phyloP scores from a whole-genome alignment of 2,797 vertebrate genomes.

The Darevskia nairensis region DNA sequence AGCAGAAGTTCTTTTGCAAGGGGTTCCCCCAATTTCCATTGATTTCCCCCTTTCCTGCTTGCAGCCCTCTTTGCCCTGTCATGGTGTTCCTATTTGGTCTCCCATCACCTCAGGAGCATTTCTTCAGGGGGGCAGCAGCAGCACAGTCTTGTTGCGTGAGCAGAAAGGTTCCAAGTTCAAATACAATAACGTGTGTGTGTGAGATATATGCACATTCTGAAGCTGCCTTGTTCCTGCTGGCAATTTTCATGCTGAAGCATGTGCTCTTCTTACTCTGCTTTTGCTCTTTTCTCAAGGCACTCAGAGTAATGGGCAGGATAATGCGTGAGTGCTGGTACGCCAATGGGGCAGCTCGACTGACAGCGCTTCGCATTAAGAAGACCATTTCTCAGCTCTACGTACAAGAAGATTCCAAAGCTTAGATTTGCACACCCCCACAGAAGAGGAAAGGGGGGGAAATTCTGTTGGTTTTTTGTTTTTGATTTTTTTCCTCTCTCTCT shows the following conservation, averaged over 20 bases:
- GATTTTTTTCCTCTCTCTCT: constrained; percentile 82
- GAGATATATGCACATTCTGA: fast-evolving
- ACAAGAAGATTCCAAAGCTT: constrained; percentile 87
- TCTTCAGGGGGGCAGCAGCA: not conserved
- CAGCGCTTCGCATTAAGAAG: constrained; percentile 96
- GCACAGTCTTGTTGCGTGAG: not conserved
- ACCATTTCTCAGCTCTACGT: constrained; percentile 89
- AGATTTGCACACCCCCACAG: constrained; percentile 27
- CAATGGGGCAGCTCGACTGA: constrained; percentile 91
- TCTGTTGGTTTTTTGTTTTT: constrained; percentile 10
- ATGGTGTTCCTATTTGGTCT: not conserved
- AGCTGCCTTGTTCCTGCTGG: fast-evolving
- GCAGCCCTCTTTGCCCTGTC: not conserved
- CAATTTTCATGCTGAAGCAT: fast-evolving
- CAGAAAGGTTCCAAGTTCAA: not conserved
- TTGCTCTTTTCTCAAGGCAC: constrained; percentile 78
- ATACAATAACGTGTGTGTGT: no score
- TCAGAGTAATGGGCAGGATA: constrained; percentile 92
- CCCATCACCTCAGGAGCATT: not conserved
- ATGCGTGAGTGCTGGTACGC: constrained; percentile 97
- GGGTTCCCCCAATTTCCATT: not conserved
- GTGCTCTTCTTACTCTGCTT: not conserved
- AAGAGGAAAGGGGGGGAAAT: not conserved
- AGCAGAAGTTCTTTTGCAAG: not conserved
- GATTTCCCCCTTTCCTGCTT: not conserved